phyloP scores from a whole-genome alignment of 1,140 invertebrate genomes.

The Cylas formicarius region DNA sequence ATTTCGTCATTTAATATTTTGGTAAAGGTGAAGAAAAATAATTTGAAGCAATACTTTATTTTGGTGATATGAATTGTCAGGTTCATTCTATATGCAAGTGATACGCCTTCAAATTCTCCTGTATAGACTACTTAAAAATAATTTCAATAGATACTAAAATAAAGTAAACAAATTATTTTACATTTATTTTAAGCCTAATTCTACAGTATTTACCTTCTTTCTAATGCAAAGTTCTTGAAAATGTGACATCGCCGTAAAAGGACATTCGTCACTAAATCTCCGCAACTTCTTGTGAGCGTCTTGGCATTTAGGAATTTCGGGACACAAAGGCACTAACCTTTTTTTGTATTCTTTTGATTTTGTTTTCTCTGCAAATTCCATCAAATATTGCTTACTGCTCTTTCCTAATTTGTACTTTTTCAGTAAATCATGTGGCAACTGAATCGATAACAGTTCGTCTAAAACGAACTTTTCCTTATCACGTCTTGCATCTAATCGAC shows the following conservation, averaged over 20 bases:
- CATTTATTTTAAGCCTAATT: too few species aligned
- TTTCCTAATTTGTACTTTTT: slow-evolving; percentile 30
- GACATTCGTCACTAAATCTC: slow-evolving; percentile 26
- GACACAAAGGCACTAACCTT: slow-evolving; percentile 27
- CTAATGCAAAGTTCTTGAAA: slow-evolving; percentile 26
- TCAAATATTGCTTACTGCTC: slow-evolving; percentile 26
- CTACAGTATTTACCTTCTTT: slow-evolving; percentile 20
- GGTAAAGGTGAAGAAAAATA: too few species aligned
- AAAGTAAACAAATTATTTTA: too few species aligned
- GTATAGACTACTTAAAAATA: too few species aligned
- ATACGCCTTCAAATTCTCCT: too few species aligned
- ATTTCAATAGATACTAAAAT: too few species aligned
- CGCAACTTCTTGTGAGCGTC: slow-evolving; percentile 26
- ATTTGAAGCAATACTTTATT: too few species aligned
- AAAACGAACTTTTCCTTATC: slow-evolving; percentile 13
- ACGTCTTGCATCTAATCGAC: slow-evolving; percentile 9
- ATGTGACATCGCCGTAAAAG: slow-evolving; percentile 27
- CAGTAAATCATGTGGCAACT: slow-evolving; percentile 28
- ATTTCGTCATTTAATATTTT: too few species aligned
- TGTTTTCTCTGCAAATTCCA: slow-evolving; percentile 26
- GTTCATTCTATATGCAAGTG: too few species aligned
- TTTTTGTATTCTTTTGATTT: slow-evolving; percentile 31
- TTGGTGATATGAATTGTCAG: too few species aligned
- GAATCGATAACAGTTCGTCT: slow-evolving; percentile 24
- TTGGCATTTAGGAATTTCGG: slow-evolving; percentile 29